These are phyloP conservation scores for Cordilura impudica DNA, from an alignment of 2,888 invertebrate species.

Conservation along the genomic window DNA sequence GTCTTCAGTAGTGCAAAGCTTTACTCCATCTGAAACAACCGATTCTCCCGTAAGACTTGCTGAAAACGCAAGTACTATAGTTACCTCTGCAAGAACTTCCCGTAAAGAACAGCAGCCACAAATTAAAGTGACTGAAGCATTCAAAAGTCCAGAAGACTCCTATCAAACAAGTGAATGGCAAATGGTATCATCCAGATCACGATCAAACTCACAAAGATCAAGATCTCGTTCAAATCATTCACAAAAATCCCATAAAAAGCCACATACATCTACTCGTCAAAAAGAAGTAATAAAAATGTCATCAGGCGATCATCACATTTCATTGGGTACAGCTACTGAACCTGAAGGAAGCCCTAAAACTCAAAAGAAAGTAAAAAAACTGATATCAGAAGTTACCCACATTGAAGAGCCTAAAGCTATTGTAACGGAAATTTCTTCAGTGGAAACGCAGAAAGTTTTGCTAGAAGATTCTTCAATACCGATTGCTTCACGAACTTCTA, in stretches of 20 bases:
- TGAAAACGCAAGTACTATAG: conserved; percentile 4
- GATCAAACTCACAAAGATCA: conserved; percentile 79
- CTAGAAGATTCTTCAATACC: neutral
- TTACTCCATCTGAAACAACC: conserved; percentile 29
- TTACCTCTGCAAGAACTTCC: conserved; percentile 64
- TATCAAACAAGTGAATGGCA: conserved; percentile 72
- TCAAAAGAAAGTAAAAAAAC: neutral
- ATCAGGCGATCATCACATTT: too few species aligned
- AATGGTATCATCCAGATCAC: conserved; percentile 78
- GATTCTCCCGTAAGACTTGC: neutral
- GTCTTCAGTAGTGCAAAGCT: conserved; percentile 67
- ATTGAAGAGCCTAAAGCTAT: neutral
- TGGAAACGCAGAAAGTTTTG: neutral
- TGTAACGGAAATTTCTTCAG: neutral
- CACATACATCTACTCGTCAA: conserved; percentile 64
- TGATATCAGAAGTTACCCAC: neutral
- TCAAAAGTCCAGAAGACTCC: conserved; percentile 25
- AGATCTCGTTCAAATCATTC: conserved; percentile 64
- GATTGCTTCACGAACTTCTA: neutral
- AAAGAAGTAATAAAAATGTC: neutral
- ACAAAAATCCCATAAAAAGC: conserved; percentile 77
- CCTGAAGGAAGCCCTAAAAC: neutral
- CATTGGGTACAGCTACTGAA: too few species aligned
- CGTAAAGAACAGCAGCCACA: conserved; percentile 67
- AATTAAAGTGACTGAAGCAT: conserved; percentile 70